phyloP scores from a whole-genome alignment of 1,140 invertebrate genomes.

The Drosophila malerkotliana region DNA sequence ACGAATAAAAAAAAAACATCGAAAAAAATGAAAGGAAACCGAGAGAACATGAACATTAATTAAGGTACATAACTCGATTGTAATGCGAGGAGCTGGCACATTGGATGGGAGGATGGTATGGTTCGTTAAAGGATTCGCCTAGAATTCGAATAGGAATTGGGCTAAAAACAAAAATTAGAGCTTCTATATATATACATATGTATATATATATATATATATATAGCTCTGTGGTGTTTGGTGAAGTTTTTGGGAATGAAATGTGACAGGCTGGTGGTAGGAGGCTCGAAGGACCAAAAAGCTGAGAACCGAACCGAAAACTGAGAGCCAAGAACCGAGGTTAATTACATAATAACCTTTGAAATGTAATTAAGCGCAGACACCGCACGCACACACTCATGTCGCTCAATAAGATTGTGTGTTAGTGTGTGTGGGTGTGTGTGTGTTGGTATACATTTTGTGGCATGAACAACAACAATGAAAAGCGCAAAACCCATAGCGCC shows the following conservation, averaged over 20 bases:
- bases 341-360: conserved; percentile 70
- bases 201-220: no score
- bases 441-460: conserved; percentile 4
- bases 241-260: conserved; percentile 36
- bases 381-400: not conserved
- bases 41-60: conserved; percentile 60
- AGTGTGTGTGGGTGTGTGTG: not conserved
- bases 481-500: conserved; percentile 27
- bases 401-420: not conserved
- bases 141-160: not conserved
- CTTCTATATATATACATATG: not conserved
- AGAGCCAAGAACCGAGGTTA: conserved; percentile 32
- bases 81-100: conserved; percentile 1
- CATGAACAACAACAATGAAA: conserved; percentile 30
- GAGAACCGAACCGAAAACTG: no score
- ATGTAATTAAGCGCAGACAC: conserved; percentile 58
- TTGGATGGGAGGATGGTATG: not conserved
- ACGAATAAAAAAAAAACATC: not conserved
- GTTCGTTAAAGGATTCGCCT: conserved; percentile 15
- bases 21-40: conserved; percentile 17
- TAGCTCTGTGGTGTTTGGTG: not conserved
- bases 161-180: not conserved
- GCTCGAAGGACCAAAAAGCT: not conserved
- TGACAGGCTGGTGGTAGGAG: conserved; percentile 14
- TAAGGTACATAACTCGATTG: conserved; percentile 55